Evolutionary conservation across 2,888 invertebrate genomes (phyloP).

Genomic region (Noctua janthina): DNA sequence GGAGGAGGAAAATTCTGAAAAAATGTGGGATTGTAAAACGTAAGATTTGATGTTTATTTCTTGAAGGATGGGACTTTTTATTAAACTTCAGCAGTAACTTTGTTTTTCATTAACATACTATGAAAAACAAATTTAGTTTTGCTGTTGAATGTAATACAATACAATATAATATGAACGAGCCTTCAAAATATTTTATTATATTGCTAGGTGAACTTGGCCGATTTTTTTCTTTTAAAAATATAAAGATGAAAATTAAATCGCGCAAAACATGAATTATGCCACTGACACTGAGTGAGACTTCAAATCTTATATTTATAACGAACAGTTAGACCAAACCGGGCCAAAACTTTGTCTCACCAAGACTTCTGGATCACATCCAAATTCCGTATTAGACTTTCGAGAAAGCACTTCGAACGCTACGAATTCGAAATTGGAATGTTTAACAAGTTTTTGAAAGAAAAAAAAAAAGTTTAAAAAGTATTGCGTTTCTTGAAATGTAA

Average conservation of each 20-base stretch:
- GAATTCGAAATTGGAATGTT: slow-evolving; percentile 69
- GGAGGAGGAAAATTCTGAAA: too few species aligned
- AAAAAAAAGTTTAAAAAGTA: slow-evolving; percentile 26
- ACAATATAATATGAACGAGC: too few species aligned
- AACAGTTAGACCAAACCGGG: slow-evolving; percentile 27
- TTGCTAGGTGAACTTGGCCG: too few species aligned
- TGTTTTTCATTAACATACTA: too few species aligned
- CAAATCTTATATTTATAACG: slow-evolving; percentile 28
- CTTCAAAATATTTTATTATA: too few species aligned
- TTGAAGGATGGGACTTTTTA: too few species aligned
- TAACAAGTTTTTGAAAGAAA: slow-evolving; percentile 64
- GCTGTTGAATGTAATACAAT: too few species aligned
- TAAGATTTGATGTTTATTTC: too few species aligned
- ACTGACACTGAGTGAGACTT: neutral
- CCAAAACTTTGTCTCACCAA: slow-evolving; percentile 45
- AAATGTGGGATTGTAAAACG: too few species aligned
- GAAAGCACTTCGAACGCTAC: slow-evolving; percentile 57
- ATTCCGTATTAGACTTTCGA: slow-evolving; percentile 64
- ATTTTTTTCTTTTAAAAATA: too few species aligned
- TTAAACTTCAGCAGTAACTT: too few species aligned
- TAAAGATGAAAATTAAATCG: neutral
- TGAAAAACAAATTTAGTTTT: too few species aligned
- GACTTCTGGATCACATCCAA: slow-evolving; percentile 67
- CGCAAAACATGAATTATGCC: neutral
- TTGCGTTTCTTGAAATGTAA: slow-evolving; percentile 25